Conservation (phyloP, 2,113 vertebrate genomes). For the Zapus hudsonius region DNA sequence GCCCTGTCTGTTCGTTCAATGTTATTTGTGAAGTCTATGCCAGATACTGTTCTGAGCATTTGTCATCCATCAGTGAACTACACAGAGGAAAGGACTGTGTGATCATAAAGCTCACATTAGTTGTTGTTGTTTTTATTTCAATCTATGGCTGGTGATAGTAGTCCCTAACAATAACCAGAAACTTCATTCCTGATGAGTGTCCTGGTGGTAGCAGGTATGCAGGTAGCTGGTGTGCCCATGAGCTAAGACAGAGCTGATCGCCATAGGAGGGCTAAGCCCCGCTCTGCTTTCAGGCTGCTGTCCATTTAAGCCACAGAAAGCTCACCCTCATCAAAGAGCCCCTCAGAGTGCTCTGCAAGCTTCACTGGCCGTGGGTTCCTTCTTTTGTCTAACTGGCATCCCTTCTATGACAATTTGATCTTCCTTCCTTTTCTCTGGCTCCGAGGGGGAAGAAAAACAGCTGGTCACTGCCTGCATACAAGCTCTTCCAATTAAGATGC, state of each 20-base stretch:
- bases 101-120: background rate
- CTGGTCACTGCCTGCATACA: constrained; percentile 58
- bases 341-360: background rate
- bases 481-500: constrained; percentile 61
- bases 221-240: constrained; percentile 23
- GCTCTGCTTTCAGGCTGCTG: constrained; percentile 34
- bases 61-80: background rate
- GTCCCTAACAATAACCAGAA: no score
- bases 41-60: background rate
- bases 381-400: constrained; percentile 66
- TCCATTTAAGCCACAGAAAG: background rate
- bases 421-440: constrained; percentile 68
- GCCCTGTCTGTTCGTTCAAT: background rate
- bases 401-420: constrained; percentile 67
- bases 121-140: no score
- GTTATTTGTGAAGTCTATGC: background rate
- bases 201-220: no score
- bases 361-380: constrained; percentile 40
- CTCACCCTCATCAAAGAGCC: constrained; percentile 39
- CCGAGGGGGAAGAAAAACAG: constrained; percentile 65
- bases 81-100: background rate
- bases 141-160: no score
- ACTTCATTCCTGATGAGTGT: no score
- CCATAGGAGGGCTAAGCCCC: background rate
- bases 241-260: constrained; percentile 52